Evolutionary conservation across 2,888 invertebrate genomes (phyloP).

Genomic region (Latrodectus hesperus): DNA sequence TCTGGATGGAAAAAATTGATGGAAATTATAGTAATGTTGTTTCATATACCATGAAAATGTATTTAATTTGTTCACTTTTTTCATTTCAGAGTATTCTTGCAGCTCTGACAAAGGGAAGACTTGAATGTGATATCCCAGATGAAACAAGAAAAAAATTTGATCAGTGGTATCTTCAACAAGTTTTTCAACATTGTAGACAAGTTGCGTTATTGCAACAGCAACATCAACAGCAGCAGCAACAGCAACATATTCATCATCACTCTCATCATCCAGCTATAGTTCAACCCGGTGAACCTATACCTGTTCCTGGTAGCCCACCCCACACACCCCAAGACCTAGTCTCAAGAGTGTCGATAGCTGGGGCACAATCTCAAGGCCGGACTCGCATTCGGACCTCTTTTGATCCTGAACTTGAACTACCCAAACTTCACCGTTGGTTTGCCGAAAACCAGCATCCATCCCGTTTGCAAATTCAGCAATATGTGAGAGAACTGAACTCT

Average conservation of each 20-base stretch:
- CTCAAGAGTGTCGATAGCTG: constrained; percentile 28
- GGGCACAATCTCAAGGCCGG: constrained; percentile 51
- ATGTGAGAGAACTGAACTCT: constrained; percentile 93
- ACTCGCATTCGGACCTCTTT: constrained; percentile 94
- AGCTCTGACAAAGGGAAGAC: constrained; percentile 87
- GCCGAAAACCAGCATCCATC: constrained; percentile 97
- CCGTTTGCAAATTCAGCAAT: constrained; percentile 95
- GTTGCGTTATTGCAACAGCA: constrained; percentile 69
- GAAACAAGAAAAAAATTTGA: constrained; percentile 92
- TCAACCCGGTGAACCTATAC: constrained; percentile 24
- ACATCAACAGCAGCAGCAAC: constrained; percentile 58
- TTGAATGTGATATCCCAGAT: constrained; percentile 80
- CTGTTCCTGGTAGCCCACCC: constrained; percentile 48
- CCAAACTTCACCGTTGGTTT: constrained; percentile 97
- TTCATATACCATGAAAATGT: background rate
- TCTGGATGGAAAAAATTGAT: too few species aligned
- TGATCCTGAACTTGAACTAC: constrained; percentile 96
- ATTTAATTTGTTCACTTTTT: constrained; percentile 24
- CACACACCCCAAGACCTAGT: constrained; percentile 51
- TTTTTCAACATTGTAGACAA: constrained; percentile 71
- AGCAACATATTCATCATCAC: constrained; percentile 51
- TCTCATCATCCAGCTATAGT: constrained; percentile 50
- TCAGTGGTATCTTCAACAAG: constrained; percentile 84
- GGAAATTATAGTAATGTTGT: background rate
- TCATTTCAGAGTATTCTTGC: constrained; percentile 78